Base-by-base conservation (phyloP, 2,888 invertebrate species). In the Copidosoma aretas region DNA sequence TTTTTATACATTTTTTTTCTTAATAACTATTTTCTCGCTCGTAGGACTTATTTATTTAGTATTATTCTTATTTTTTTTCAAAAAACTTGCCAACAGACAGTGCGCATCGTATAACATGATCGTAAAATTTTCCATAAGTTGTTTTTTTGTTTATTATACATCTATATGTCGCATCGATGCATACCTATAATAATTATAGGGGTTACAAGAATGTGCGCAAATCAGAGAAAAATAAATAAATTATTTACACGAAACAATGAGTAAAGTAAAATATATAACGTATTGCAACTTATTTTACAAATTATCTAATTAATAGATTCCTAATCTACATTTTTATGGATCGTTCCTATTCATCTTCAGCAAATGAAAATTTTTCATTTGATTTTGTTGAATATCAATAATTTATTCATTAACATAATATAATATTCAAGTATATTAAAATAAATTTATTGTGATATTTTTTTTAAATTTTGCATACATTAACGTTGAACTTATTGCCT, bases 201-300 rank as follows among this genome's bases (percentile, higher is more conserved):
- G 39, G 52, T 60, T 46, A 32, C 63, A 32, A 49, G 8, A 46
- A 39, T 19, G 46, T 43, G 21, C 51, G 24, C 74, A 75, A 76
- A 76, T 78, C 77, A 78, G 81, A 80, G 77, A 81, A 80, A 81
- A 80, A 81, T 80, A 80, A 81, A 78, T 59, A 12, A 81, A 72
- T 75, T 80, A 81, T 81, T 79, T 81, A 81, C 80, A 81, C 75
- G 77, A 79, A 61, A 22, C 25, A 17, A 14, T 15, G 39, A 81
- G 78, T 73, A 73, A 80, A 80, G 79, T 77, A 75, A 79, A 19
- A 66, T 15, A 51, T 59, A 54, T 58, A 53, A 71, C 49, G 73
- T 76, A 77, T 67, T 72, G 71, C 75, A 75, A n/a, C n/a, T n/a
- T 68, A 71, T 70, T 71, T 46, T 46, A 46, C 43, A 76, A 61